A percentile compares a stretch with the other conserved stretches of the same genome.
phyloP scores from a whole-genome alignment of 2,113 vertebrate genomes.

The Athene cunicularia region DNA sequence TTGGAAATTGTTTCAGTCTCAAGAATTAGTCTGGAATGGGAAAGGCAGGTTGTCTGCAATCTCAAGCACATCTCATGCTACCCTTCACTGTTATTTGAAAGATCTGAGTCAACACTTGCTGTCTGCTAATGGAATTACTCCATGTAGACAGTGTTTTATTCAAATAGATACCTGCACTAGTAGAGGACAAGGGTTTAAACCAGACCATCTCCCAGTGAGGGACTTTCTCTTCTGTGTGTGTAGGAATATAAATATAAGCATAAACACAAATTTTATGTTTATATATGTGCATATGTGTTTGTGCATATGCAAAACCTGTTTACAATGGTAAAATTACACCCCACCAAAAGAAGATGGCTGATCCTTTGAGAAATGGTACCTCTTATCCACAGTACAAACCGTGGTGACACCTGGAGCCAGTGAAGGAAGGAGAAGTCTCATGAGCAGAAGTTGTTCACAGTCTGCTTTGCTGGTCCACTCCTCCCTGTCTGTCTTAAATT shows the following conservation, averaged over 20 bases:
- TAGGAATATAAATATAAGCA: not conserved
- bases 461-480: not conserved
- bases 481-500: not conserved
- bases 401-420: fast-evolving
- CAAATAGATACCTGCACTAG: not conserved
- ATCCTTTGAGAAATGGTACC: not conserved
- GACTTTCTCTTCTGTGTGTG: not conserved
- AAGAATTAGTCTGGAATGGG: not conserved
- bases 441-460: not conserved
- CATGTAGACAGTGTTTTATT: not conserved
- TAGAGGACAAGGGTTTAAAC: not conserved
- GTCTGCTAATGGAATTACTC: not conserved
- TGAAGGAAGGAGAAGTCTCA: not conserved
- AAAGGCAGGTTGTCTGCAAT: not conserved
- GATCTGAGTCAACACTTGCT: not conserved
- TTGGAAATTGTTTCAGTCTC: not conserved
- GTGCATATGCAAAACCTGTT: not conserved
- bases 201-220: not conserved
- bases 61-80: not conserved
- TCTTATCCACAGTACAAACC: fast-evolving
- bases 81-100: not conserved
- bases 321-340: not conserved
- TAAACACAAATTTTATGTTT: not conserved
- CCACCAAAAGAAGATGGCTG: not conserved
- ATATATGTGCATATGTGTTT: too few relatives aligned